phyloP scores from a whole-genome alignment of 1,140 invertebrate genomes.

The Potamilus streckersoni region DNA sequence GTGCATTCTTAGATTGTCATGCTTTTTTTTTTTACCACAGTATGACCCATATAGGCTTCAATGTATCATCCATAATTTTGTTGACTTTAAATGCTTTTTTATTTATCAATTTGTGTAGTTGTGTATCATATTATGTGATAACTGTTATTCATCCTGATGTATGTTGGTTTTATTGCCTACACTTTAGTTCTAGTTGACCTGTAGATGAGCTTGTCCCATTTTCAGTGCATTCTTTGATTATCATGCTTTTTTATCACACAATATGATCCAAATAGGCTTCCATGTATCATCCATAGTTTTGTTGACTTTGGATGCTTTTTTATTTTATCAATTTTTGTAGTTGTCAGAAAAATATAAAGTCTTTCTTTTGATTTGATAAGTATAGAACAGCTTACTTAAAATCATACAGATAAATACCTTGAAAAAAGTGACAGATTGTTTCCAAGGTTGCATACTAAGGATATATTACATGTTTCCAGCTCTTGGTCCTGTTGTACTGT shows the following conservation, averaged over 20 bases:
- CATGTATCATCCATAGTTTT: not conserved
- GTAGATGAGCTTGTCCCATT: no score
- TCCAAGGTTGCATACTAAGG: not conserved
- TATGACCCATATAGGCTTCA: no score
- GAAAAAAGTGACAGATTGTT: not conserved
- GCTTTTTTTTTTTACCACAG: no score
- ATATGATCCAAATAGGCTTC: no score
- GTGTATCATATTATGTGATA: no score
- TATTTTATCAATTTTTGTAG: not conserved
- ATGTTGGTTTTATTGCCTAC: no score
- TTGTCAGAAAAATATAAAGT: not conserved
- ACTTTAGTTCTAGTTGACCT: no score
- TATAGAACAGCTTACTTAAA: not conserved
- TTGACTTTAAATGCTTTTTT: not conserved
- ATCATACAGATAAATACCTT: not conserved
- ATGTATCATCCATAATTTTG: not conserved
- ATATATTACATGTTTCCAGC: conserved; percentile 19
- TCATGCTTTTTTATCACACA: no score
- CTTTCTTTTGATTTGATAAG: not conserved
- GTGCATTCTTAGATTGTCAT: no score
- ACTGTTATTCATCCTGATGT: no score
- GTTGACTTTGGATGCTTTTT: not conserved
- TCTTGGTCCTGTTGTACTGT: conserved; percentile 42
- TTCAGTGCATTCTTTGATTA: no score
- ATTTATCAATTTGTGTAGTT: not conserved